Conservation (phyloP, 1,140 invertebrate species). For the Drosophila erecta region DNA sequence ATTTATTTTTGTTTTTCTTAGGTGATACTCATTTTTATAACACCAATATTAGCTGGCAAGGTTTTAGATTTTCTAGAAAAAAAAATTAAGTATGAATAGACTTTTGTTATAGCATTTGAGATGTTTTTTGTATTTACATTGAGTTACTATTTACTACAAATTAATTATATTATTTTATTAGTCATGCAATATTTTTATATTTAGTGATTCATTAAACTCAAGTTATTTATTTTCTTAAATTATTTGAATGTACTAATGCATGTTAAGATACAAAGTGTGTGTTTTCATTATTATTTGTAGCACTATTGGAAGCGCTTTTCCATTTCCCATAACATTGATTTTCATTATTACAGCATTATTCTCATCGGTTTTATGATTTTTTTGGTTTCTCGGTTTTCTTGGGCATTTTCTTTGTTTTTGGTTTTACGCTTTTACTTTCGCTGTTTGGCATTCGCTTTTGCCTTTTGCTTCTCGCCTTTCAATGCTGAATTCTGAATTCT, state of each 20-base stretch:
- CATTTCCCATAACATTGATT: slow-evolving; percentile 3
- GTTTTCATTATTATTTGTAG: not conserved
- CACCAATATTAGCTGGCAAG: slow-evolving; percentile 23
- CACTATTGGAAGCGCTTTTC: not conserved
- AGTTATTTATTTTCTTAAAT: no score
- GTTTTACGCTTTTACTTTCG: slow-evolving; percentile 74
- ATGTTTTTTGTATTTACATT: no score
- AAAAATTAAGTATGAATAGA: slow-evolving; percentile 11
- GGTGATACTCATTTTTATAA: slow-evolving; percentile 54
- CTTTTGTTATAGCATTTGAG: no score
- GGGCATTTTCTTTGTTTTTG: slow-evolving; percentile 32
- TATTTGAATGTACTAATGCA: no score
- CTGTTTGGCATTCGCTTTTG: slow-evolving; percentile 49
- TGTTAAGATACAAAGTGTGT: not conserved
- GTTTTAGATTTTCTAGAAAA: slow-evolving; percentile 33
- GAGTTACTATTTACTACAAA: no score
- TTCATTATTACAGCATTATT: slow-evolving; percentile 16
- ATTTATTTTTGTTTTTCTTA: slow-evolving; percentile 19
- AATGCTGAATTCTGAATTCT: slow-evolving; percentile 45
- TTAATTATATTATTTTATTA: no score
- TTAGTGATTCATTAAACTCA: no score
- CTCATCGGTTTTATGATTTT: slow-evolving; percentile 23
- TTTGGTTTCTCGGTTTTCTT: not conserved
- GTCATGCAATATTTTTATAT: no score
- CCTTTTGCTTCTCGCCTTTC: slow-evolving; percentile 53